Evolutionary conservation across 2,113 vertebrate species (phyloP).

Genomic region (Onychostoma macrolepis): DNA sequence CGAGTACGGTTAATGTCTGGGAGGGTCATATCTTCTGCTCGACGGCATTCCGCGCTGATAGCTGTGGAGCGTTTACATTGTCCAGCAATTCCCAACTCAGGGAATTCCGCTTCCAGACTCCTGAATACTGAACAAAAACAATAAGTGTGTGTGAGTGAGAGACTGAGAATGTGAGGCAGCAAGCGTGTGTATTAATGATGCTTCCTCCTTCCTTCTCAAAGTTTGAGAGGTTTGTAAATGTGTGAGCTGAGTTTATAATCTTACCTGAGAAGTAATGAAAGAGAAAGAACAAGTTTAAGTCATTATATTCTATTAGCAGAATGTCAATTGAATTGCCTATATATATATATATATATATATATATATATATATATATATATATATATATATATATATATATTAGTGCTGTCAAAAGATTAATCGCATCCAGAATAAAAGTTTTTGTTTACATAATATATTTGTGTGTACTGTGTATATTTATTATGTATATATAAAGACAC

Average conservation of each 20-base stretch:
- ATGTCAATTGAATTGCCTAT: background rate
- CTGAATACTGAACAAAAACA: conserved; percentile 52
- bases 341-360: too few species aligned
- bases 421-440: too few species aligned
- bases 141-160: conserved; percentile 43
- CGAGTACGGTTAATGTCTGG: conserved; percentile 51
- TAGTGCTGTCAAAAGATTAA: too few species aligned
- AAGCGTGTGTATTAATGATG: conserved; percentile 45
- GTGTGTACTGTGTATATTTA: too few species aligned
- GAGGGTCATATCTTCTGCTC: conserved; percentile 41
- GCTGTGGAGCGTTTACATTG: conserved; percentile 52
- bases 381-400: too few species aligned
- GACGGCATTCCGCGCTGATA: conserved; percentile 43
- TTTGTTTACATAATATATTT: too few species aligned
- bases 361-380: too few species aligned
- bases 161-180: conserved; percentile 22
- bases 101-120: conserved; percentile 61
- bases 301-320: background rate
- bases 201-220: conserved; percentile 49
- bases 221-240: conserved; percentile 14
- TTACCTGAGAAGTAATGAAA: background rate
- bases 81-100: conserved; percentile 59
- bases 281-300: background rate
- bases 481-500: too few species aligned
- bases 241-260: conserved; percentile 51